These are phyloP conservation scores for Dipodomys merriami DNA, from an alignment of 2,113 vertebrate genomes.

Conservation along the genomic window DNA sequence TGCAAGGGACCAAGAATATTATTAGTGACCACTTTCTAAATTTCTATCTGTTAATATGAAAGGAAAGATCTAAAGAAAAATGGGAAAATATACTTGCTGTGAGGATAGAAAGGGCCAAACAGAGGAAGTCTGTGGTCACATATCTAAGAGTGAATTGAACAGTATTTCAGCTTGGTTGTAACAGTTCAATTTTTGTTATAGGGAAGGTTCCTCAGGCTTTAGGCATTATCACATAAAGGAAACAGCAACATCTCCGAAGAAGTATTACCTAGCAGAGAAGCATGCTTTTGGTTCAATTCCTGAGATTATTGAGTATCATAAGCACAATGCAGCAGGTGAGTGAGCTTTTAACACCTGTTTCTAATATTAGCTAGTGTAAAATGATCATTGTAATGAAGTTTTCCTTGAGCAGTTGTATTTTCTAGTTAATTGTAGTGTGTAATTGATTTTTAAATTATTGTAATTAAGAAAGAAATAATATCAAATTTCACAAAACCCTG, in stretches of 20 bases:
- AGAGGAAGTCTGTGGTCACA: background rate
- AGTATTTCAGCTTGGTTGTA: background rate
- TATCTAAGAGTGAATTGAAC: background rate
- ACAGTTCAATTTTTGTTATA: slow-evolving; percentile 75
- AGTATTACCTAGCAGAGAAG: slow-evolving; percentile 95
- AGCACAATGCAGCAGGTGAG: slow-evolving; percentile 96
- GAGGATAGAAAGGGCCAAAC: background rate
- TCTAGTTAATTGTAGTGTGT: slow-evolving; percentile 20
- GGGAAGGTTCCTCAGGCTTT: slow-evolving; percentile 87
- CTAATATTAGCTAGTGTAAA: background rate
- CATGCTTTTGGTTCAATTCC: slow-evolving; percentile 93
- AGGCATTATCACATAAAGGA: slow-evolving; percentile 94
- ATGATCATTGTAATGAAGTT: background rate
- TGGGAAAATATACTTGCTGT: background rate
- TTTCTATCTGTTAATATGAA: background rate
- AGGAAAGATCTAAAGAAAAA: background rate
- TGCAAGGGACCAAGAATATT: background rate
- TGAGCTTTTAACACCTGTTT: background rate
- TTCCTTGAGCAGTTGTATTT: background rate
- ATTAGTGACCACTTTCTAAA: background rate
- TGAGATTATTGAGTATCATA: slow-evolving; percentile 96
- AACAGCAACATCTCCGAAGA: slow-evolving; percentile 85
- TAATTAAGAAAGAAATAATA: slow-evolving; percentile 41
- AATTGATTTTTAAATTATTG: slow-evolving; percentile 27
- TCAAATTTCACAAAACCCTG: background rate